These are phyloP conservation scores for Eupristina koningsbergeri DNA, from an alignment of 1,140 invertebrate species.

Conservation along the genomic window DNA sequence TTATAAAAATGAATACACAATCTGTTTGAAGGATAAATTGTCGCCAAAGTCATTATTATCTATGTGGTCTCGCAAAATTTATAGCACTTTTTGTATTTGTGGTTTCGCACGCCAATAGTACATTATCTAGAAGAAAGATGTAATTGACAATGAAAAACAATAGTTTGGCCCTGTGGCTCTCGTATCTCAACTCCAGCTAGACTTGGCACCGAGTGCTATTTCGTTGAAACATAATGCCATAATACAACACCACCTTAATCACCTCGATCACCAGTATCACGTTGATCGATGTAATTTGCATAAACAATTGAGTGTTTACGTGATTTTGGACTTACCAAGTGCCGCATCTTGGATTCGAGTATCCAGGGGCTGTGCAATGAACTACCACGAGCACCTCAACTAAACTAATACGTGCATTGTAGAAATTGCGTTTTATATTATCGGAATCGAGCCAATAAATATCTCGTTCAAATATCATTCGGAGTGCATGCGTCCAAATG, in stretches of 20 bases:
- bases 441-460: background rate
- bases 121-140: background rate
- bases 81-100: background rate
- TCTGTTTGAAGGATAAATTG: background rate
- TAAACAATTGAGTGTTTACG: background rate
- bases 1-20: background rate
- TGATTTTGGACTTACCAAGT: slow-evolving; percentile 27
- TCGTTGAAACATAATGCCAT: background rate
- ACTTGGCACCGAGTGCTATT: background rate
- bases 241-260: no score
- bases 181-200: no score
- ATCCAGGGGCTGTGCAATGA: background rate
- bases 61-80: background rate
- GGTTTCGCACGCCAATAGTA: background rate
- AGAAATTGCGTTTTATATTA: slow-evolving; percentile 36
- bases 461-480: background rate
- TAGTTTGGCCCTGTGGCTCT: no score
- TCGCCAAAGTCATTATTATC: background rate
- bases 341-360: slow-evolving; percentile 21
- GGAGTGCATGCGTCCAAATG: background rate
- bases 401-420: slow-evolving; percentile 15
- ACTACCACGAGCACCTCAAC: slow-evolving; percentile 10
- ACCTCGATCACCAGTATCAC: no score
- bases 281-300: background rate
- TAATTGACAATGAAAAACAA: no score